phyloP scores from a whole-genome alignment of 2,888 invertebrate genomes.

The Drosophila robusta region DNA sequence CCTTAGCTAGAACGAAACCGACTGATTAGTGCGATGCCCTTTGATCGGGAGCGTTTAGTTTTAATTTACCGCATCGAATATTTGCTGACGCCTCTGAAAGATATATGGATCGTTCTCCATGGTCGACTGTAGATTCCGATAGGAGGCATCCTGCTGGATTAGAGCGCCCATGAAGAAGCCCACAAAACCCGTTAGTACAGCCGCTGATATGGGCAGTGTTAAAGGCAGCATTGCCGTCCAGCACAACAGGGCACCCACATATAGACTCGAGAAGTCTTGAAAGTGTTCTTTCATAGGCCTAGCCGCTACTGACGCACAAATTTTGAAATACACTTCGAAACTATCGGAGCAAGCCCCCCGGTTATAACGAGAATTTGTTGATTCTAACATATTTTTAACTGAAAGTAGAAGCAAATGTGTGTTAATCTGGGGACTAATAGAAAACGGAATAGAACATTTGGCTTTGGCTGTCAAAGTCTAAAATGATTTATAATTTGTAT shows the following conservation, averaged over 20 bases:
- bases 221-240: conserved; percentile 7
- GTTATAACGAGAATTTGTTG: not conserved
- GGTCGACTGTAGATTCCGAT: conserved; percentile 39
- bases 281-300: no score
- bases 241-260: not conserved
- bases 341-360: not conserved
- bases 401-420: conserved; percentile 32
- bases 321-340: conserved; percentile 14
- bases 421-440: not conserved
- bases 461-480: no score
- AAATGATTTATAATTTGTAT: no score
- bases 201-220: conserved; percentile 35
- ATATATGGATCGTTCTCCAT: conserved; percentile 62
- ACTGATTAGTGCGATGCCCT: not conserved
- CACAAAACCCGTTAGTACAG: conserved; percentile 40
- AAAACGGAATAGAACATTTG: no score
- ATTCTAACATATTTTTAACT: conserved; percentile 7
- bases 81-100: conserved; percentile 42
- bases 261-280: not conserved
- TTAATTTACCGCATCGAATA: conserved; percentile 58
- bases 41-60: not conserved
- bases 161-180: conserved; percentile 60
- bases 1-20: conserved; percentile 24
- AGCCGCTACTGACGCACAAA: not conserved
- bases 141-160: conserved; percentile 59